Conservation (phyloP, 2,797 vertebrate genomes). For the Leptatherina wallacei region DNA sequence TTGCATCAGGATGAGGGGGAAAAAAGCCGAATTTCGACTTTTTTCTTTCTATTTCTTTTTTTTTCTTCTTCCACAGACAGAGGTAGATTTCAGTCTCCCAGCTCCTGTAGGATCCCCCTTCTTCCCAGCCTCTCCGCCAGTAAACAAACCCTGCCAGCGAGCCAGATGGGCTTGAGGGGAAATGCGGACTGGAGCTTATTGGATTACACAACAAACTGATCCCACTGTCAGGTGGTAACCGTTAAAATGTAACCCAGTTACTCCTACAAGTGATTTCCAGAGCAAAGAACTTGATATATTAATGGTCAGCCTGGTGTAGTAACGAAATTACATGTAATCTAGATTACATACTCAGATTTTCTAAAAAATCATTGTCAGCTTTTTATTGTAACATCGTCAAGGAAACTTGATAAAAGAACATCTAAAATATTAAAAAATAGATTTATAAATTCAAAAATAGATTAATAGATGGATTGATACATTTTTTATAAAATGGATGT, state of each 20-base stretch:
- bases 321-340: background rate
- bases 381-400: background rate
- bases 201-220: conserved; percentile 70
- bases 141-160: conserved; percentile 83
- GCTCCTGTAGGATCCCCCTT: conserved; percentile 75
- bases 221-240: conserved; percentile 36
- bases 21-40: background rate
- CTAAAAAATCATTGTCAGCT: background rate
- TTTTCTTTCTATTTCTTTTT: background rate
- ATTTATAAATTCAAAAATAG: no score
- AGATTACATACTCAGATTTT: background rate
- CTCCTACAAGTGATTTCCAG: background rate
- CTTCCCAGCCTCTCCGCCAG: conserved; percentile 77
- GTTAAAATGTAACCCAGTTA: conserved; percentile 19
- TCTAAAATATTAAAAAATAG: no score
- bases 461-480: no score
- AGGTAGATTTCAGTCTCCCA: conserved; percentile 73
- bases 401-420: background rate
- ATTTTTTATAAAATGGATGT: background rate
- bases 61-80: conserved; percentile 53
- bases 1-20: background rate
- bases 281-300: background rate
- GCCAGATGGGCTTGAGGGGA: conserved; percentile 73
- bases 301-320: background rate
- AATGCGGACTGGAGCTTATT: conserved; percentile 81